Percentiles rank a stretch among this genome's conserved stretches.
These are phyloP conservation scores for Brachionus rotundiformis DNA, from an alignment of 1,140 invertebrate genomes.

Conservation along the genomic window DNA sequence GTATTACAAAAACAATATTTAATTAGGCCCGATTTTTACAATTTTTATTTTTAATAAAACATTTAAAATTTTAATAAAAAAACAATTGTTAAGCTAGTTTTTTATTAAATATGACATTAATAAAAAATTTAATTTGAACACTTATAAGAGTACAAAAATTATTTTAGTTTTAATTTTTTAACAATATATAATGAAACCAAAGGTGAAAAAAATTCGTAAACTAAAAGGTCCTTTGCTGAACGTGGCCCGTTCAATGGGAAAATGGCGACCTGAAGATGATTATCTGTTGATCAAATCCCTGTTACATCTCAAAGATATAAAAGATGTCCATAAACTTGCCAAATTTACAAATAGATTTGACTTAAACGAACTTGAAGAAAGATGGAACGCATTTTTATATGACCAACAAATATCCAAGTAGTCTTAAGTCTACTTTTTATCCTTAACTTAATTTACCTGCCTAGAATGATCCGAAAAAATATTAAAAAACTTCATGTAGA, in stretches of 20 bases:
- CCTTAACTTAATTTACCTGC: background rate
- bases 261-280: slow-evolving; percentile 97
- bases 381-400: slow-evolving; percentile 92
- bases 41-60: background rate
- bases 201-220: background rate
- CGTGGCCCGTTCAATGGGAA: slow-evolving; percentile 67
- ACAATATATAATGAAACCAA: background rate
- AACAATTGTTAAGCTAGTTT: background rate
- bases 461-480: slow-evolving; percentile 48
- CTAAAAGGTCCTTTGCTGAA: slow-evolving; percentile 11
- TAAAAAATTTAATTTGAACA: background rate
- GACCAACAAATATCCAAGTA: slow-evolving; percentile 73
- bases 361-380: slow-evolving; percentile 84
- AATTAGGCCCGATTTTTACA: background rate
- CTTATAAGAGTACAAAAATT: background rate
- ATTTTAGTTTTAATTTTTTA: background rate
- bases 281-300: slow-evolving; percentile 86
- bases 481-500: slow-evolving; percentile 38
- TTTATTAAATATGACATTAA: background rate
- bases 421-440: background rate
- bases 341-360: slow-evolving; percentile 96
- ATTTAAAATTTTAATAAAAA: background rate
- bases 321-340: slow-evolving; percentile 81
- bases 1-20: background rate
- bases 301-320: slow-evolving; percentile 80